Percentiles rank a stretch among this genome's conserved stretches.
Conservation (phyloP, 92 coral and sea anemone species). For the Phenganax marumi region DNA sequence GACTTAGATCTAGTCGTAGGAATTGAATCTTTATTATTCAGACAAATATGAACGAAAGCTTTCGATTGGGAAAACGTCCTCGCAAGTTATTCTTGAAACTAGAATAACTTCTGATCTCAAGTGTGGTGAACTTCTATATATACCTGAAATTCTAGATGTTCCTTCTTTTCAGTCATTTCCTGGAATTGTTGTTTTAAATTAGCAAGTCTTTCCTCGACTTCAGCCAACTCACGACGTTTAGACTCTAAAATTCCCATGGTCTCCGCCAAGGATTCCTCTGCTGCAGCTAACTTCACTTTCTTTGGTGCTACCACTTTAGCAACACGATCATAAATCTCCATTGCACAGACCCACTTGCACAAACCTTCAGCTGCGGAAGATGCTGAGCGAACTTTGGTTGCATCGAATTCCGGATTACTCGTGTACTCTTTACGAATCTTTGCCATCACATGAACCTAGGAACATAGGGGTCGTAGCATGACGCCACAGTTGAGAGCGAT, state of each 20-base stretch:
- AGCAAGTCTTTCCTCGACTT: conserved; percentile 94
- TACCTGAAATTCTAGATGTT: conserved; percentile 95
- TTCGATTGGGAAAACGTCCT: neutral
- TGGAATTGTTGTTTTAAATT: conserved; percentile 86
- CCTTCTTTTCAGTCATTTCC: conserved; percentile 95
- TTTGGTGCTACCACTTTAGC: conserved; percentile 99
- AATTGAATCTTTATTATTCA: too few species aligned
- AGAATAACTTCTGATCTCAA: neutral
- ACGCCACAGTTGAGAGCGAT: too few species aligned
- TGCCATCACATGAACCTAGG: conserved; percentile 82
- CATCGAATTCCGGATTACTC: conserved; percentile 98
- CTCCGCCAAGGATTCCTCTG: conserved; percentile 87
- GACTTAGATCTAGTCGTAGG: too few species aligned
- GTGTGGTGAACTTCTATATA: neutral
- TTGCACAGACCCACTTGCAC: conserved; percentile 96
- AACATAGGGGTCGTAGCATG: neutral
- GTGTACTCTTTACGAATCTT: conserved; percentile 97
- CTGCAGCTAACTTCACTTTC: conserved; percentile 89
- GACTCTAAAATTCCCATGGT: conserved; percentile 90
- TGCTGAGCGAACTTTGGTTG: conserved; percentile 92
- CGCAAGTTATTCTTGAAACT: neutral
- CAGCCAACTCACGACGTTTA: conserved; percentile 86
- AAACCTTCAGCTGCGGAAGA: conserved; percentile 99
- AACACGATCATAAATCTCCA: conserved; percentile 97
- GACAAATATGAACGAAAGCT: too few species aligned